Evolutionary conservation across 2,113 vertebrate species (phyloP).

Genomic region (Myrmecophaga tridactyla): DNA sequence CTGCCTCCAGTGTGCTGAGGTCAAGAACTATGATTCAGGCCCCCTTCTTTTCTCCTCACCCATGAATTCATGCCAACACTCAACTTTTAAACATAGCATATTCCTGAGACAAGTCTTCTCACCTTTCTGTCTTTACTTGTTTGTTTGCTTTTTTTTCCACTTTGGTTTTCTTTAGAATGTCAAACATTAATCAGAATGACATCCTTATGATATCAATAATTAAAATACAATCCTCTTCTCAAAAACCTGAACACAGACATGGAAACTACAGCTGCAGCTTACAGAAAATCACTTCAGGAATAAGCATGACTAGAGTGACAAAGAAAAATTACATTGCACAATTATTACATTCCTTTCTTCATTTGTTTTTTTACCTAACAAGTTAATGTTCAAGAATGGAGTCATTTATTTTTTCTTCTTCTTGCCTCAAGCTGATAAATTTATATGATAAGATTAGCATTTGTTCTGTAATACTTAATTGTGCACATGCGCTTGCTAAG

Average conservation of each 20-base stretch:
- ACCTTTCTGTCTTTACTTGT: too few relatives aligned
- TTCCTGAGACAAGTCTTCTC: too few relatives aligned
- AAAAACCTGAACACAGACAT: background rate
- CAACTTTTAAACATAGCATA: too few relatives aligned
- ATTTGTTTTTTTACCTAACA: background rate
- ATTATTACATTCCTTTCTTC: background rate
- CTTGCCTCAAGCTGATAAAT: background rate
- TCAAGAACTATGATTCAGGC: background rate
- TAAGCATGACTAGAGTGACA: background rate
- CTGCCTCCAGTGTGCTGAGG: background rate
- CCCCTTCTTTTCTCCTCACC: too few relatives aligned
- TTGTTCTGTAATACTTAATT: background rate
- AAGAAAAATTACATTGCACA: background rate
- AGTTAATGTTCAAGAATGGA: background rate
- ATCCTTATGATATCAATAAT: background rate
- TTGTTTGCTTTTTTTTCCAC: too few relatives aligned
- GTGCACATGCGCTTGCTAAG: background rate
- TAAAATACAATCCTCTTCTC: background rate
- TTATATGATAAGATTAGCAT: background rate
- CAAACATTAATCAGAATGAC: background rate
- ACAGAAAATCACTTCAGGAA: background rate
- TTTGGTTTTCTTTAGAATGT: background rate
- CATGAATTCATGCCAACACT: too few relatives aligned
- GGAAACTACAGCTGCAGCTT: background rate
- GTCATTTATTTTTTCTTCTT: too few relatives aligned